Conservation (phyloP, 2,797 vertebrate species). For the Calcarius lapponicus region DNA sequence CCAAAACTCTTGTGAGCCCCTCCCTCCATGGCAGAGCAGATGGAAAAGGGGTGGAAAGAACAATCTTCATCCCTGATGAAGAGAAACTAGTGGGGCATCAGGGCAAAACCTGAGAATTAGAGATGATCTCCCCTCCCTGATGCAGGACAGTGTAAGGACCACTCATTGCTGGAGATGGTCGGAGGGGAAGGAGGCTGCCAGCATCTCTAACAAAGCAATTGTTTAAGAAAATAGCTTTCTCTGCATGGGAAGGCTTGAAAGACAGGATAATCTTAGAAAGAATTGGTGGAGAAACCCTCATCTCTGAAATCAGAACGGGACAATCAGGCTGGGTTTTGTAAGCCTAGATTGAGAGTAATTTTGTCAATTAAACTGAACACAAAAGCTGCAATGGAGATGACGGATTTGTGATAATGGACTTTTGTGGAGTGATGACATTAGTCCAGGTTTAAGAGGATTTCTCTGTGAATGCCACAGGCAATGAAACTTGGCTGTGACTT, state of each 20-base stretch:
- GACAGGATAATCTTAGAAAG: neutral
- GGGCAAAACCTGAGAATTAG: neutral
- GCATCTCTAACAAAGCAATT: neutral
- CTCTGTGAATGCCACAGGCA: neutral
- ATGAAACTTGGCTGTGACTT: neutral
- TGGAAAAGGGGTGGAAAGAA: neutral
- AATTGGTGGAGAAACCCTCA: neutral
- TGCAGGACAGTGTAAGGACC: accelerated
- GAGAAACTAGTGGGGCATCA: neutral
- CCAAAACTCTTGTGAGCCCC: neutral
- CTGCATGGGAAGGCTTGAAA: neutral
- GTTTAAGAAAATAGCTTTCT: neutral
- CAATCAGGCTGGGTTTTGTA: neutral
- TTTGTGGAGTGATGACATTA: neutral
- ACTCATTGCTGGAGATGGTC: neutral
- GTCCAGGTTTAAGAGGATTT: neutral
- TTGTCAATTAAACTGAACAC: neutral
- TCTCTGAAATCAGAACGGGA: neutral
- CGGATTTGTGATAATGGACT: neutral
- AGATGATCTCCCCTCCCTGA: neutral
- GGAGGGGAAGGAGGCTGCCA: neutral
- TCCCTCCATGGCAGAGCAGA: accelerated
- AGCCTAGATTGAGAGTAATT: neutral
- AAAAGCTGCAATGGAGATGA: neutral
- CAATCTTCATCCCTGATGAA: neutral